Evolutionary conservation across 2,888 invertebrate genomes (phyloP).

Genomic region (Criorhina ranunculi): DNA sequence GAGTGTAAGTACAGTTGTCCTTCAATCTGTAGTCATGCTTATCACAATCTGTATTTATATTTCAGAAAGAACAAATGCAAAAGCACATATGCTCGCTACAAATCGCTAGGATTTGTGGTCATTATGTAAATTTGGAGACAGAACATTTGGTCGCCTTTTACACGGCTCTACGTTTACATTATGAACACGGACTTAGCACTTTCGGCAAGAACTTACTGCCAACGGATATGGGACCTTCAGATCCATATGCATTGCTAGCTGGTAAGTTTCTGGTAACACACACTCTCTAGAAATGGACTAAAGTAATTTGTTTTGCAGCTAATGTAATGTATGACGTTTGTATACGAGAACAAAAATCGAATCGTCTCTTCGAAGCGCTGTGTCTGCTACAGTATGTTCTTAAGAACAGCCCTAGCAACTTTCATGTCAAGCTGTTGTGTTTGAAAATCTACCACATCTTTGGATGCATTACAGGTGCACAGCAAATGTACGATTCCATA

Average conservation of each 20-base stretch:
- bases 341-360: constrained; percentile 85
- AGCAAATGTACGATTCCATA: constrained; percentile 90
- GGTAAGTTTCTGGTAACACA: constrained; percentile 82
- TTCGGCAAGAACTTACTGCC: constrained; percentile 86
- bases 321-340: constrained; percentile 86
- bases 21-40: neutral
- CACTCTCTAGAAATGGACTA: neutral
- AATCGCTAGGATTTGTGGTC: constrained; percentile 90
- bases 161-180: constrained; percentile 87
- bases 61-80: constrained; percentile 90
- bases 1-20: constrained; percentile 85
- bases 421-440: constrained; percentile 93
- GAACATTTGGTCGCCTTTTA: constrained; percentile 87
- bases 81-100: constrained; percentile 92
- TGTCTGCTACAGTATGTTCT: constrained; percentile 90
- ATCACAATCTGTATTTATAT: neutral
- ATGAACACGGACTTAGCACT: constrained; percentile 87
- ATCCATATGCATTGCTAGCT: constrained; percentile 92
- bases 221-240: constrained; percentile 91
- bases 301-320: constrained; percentile 77
- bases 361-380: constrained; percentile 87
- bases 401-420: constrained; percentile 93
- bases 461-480: constrained; percentile 91
- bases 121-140: constrained; percentile 86
- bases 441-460: constrained; percentile 91